Conservation (phyloP, 37 sponge, comb jelly and placozoan genomes). For the Theonella swinhoei region DNA sequence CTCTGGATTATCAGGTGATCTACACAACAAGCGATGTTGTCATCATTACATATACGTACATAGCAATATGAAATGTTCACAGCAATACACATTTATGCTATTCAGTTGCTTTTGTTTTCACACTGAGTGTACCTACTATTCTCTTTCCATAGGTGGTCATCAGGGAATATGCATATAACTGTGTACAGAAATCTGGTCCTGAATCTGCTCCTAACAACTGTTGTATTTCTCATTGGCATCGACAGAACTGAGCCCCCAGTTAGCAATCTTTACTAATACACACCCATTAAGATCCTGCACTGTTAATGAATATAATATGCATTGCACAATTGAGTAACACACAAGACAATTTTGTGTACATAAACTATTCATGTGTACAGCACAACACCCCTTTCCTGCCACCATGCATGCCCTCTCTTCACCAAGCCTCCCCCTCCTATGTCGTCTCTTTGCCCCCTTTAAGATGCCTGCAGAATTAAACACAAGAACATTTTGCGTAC, state of each 20-base stretch:
- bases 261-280: neutral
- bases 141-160: neutral
- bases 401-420: neutral
- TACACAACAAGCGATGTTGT: neutral
- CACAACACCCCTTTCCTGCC: neutral
- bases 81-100: too few relatives aligned
- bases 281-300: too few relatives aligned
- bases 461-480: too few relatives aligned
- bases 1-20: slow-evolving; percentile 1
- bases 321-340: too few relatives aligned
- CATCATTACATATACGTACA: neutral
- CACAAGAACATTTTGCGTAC: too few relatives aligned
- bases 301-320: too few relatives aligned
- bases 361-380: too few relatives aligned
- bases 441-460: neutral
- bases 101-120: too few relatives aligned
- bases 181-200: slow-evolving; percentile 47
- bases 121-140: too few relatives aligned
- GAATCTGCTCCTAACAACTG: slow-evolving; percentile 6
- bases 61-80: too few relatives aligned
- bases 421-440: too few relatives aligned
- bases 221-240: slow-evolving; percentile 38
- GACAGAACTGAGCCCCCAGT: slow-evolving; percentile 41
- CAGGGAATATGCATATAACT: slow-evolving; percentile 12
- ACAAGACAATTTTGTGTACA: too few relatives aligned